Evolutionary conservation across 1,140 invertebrate species (phyloP).

Genomic region (Saccostrea echinata): DNA sequence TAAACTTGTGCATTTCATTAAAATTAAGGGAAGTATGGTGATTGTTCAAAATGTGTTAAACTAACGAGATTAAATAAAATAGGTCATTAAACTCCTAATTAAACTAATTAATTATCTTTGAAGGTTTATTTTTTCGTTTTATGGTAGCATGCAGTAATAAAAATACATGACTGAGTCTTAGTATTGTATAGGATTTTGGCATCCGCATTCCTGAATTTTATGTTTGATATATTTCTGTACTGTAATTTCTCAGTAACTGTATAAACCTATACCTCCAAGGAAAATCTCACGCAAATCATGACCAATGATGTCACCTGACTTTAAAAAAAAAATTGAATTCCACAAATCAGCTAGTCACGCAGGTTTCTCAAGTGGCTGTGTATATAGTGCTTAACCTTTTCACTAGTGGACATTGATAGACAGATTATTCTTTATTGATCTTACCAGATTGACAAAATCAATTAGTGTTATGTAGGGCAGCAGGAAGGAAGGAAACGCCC

Average conservation of each 20-base stretch:
- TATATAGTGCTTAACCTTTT: not conserved
- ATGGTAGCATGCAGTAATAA: too few relatives aligned
- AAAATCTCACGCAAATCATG: slow-evolving; percentile 2
- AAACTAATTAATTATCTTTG: too few relatives aligned
- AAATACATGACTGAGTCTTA: too few relatives aligned
- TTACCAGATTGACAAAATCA: not conserved
- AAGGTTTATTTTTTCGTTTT: too few relatives aligned
- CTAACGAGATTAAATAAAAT: too few relatives aligned
- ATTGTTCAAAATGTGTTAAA: too few relatives aligned
- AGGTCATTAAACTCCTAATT: too few relatives aligned
- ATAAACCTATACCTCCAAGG: not conserved
- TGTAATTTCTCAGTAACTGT: not conserved
- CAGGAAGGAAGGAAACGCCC: not conserved
- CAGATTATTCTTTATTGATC: not conserved
- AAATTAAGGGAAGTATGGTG: too few relatives aligned
- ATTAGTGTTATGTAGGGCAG: not conserved
- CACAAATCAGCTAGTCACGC: not conserved
- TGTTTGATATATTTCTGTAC: not conserved
- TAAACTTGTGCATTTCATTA: too few relatives aligned
- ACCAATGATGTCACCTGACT: not conserved
- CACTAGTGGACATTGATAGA: not conserved
- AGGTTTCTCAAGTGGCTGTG: not conserved
- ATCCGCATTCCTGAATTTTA: not conserved
- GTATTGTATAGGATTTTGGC: not conserved
- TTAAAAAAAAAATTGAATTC: not conserved